A percentile compares a stretch with the other conserved stretches of the same genome.
These are phyloP conservation scores for Pteronura brasiliensis DNA, from an alignment of 2,113 vertebrate species.

Conservation along the genomic window DNA sequence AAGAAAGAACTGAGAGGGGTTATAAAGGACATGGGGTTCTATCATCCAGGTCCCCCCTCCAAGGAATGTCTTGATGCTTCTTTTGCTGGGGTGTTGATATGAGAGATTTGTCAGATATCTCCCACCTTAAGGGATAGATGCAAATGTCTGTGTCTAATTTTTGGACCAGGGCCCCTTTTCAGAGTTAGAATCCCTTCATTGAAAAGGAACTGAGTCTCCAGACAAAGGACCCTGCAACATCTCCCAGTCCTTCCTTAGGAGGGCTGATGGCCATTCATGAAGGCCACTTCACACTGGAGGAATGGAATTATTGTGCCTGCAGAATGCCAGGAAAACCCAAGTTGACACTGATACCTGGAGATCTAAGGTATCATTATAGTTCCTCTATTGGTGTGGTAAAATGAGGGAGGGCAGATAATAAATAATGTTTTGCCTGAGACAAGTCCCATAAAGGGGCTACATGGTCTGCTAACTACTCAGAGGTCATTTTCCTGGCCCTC, in stretches of 20 bases:
- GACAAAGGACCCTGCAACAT: not conserved
- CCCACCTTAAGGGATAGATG: not conserved
- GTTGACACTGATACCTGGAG: not conserved
- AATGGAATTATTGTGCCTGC: not conserved
- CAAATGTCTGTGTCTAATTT: not conserved
- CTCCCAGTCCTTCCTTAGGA: not conserved
- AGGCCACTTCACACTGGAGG: not conserved
- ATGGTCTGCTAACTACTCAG: not conserved
- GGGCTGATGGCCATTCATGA: not conserved
- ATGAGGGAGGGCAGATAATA: fast-evolving
- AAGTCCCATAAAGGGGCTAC: fast-evolving
- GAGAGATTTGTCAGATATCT: not conserved
- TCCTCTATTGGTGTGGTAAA: not conserved
- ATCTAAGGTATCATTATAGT: fast-evolving
- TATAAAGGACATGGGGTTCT: not conserved
- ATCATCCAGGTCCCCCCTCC: no score
- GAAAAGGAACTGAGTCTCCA: not conserved
- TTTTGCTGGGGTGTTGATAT: not conserved
- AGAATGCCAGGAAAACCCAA: not conserved
- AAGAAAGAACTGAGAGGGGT: not conserved
- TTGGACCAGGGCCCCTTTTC: not conserved
- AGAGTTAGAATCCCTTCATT: not conserved
- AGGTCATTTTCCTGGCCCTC: not conserved
- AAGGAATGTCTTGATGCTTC: not conserved
- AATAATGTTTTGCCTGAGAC: no score